Base-by-base conservation (phyloP, 2,888 invertebrate species). In the Sialis lutaria region DNA sequence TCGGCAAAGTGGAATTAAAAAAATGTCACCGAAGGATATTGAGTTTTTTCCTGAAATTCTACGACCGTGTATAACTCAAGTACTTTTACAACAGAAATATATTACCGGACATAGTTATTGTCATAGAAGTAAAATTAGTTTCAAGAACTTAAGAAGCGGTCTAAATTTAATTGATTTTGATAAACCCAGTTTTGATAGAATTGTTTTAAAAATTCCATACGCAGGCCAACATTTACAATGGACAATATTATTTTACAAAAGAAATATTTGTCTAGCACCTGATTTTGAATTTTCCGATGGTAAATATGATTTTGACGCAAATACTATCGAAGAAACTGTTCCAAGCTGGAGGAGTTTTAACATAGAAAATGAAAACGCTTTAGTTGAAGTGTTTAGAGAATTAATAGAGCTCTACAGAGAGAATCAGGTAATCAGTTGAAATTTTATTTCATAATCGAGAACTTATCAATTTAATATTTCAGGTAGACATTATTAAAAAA, bases 241-340 rank as follows among this genome's bases (percentile, higher is more conserved):
- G 81, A 78, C 81, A 57, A 67, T 84, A 9, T 64, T 82, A 49
- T 84, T 85, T 63, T 77, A 82, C 58, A 64, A 62, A 9, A 60
- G 64, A 44, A 58, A 63, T 50, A 52, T 56, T 32, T 49, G 48
- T 8, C 74, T 77, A 56, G 77, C 82, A 5, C 83, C 85, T 1
- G 84, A 85, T 60, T 82, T 85, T 58, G 70, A 78, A 55, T 83
- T 84, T 61, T 74, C 79, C 53, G 80, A 83, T 60, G 74, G 76
- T 39, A 68, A 64, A 44, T 84, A 65, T 46, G 74, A 73, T 58
- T 67, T 75, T 41, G 72, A 77, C 57, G 63, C 70, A 47, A 64
- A 74, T 45, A 64, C 64, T 47, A 62, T 80, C 33, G 65, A 67
- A 47, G 61, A 65, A 45, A 60, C 69, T 56, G 57, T 80, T 34